Conservation (phyloP, 2,888 invertebrate genomes). For the Panorpa germanica region DNA sequence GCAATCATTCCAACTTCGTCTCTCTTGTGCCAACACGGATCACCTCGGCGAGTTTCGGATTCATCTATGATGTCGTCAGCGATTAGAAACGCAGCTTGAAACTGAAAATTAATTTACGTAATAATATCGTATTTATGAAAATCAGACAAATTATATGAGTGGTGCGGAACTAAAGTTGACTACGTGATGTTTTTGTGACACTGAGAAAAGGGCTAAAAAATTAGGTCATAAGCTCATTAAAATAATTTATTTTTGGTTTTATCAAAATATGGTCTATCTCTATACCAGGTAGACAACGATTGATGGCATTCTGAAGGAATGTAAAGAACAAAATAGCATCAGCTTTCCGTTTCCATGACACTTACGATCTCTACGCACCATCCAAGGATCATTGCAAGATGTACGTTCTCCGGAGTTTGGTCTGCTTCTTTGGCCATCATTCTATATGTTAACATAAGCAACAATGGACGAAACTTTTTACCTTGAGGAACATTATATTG, state of each 20-base stretch:
- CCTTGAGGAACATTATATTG: conserved; percentile 88
- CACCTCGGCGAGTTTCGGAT: conserved; percentile 64
- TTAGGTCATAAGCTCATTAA: no score
- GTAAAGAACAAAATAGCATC: no score
- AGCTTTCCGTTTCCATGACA: no score
- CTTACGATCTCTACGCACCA: conserved; percentile 92
- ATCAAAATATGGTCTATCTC: no score
- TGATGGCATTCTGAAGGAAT: no score
- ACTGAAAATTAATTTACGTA: conserved; percentile 37
- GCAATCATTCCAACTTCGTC: conserved; percentile 55
- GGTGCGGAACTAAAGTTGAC: no score
- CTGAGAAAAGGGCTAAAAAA: no score
- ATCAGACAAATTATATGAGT: no score
- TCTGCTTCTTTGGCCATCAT: conserved; percentile 47
- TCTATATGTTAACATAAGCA: conserved; percentile 56
- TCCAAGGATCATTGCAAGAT: conserved; percentile 66
- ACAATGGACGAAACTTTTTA: conserved; percentile 64
- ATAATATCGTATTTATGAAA: no score
- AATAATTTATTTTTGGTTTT: no score
- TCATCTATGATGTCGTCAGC: conserved; percentile 86
- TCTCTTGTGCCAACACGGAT: conserved; percentile 76
- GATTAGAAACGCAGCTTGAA: conserved; percentile 75
- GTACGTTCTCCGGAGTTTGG: conserved; percentile 57
- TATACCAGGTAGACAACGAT: no score
- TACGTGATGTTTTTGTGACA: no score